Percentiles rank a stretch among this genome's conserved stretches.
Evolutionary conservation across 30 jellyfish, hydroid and myxozoan species (phyloP).

Genomic region (Aurelia coerulea): DNA sequence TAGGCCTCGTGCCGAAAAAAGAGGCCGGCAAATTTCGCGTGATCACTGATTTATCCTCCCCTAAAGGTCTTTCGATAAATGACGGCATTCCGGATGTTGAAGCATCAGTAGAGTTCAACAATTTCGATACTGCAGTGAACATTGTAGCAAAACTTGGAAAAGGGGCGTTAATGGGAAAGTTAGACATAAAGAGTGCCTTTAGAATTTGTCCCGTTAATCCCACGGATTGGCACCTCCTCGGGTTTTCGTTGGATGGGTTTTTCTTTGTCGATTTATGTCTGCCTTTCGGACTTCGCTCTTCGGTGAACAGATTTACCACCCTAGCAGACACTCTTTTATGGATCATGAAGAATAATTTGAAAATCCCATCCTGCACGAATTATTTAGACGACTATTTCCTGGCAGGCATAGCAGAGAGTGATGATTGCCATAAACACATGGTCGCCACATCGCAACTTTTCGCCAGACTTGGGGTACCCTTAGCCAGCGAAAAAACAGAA

Average conservation of each 20-base stretch:
- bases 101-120: constrained; percentile 22
- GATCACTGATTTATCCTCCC: constrained; percentile 48
- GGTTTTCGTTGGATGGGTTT: constrained; percentile 3
- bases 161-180: constrained; percentile 28
- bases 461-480: background rate
- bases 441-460: background rate
- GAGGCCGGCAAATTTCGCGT: constrained; percentile 3
- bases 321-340: constrained; percentile 17
- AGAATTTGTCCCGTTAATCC: constrained; percentile 62
- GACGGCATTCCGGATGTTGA: constrained; percentile 28
- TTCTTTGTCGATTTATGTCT: constrained; percentile 8
- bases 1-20: constrained; percentile 32
- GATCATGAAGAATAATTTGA: background rate
- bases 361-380: background rate
- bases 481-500: constrained; percentile 1
- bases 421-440: background rate
- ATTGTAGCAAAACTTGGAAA: constrained; percentile 22
- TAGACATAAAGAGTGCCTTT: constrained; percentile 59
- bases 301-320: background rate
- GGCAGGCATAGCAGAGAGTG: constrained; percentile 12
- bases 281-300: too few relatives aligned
- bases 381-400: constrained; percentile 40
- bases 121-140: constrained; percentile 38
- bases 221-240: constrained; percentile 43
- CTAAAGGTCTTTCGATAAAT: constrained; percentile 33